Evolutionary conservation across 2,113 vertebrate species (phyloP).

Genomic region (Tylochromis polylepis): DNA sequence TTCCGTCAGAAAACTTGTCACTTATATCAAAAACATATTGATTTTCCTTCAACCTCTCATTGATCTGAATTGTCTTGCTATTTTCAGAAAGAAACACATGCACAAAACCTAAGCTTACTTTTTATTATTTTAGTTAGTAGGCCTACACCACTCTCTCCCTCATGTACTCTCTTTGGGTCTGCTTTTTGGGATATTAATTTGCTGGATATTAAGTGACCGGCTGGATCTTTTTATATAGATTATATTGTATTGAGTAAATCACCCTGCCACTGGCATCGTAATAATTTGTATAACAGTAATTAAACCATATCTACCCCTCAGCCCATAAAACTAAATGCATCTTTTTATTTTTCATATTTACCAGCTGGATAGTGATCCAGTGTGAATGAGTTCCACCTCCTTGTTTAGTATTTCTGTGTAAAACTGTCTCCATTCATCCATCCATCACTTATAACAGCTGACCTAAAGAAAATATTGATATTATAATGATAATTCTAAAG

Average conservation of each 20-base stretch:
- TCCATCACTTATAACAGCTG: not conserved
- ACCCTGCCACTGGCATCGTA: not conserved
- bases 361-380: not conserved
- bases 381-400: not conserved
- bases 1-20: not conserved
- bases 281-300: not conserved
- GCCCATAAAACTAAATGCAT: not conserved
- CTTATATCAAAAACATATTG: not conserved
- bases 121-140: not conserved
- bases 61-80: not conserved
- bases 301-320: not conserved
- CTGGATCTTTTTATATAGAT: not conserved
- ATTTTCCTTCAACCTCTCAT: not conserved
- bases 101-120: not conserved
- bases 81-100: not conserved
- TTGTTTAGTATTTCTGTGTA: no score
- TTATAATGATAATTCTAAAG: not conserved
- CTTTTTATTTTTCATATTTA: not conserved
- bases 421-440: not conserved
- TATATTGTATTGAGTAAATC: not conserved
- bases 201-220: not conserved
- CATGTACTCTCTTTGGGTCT: not conserved
- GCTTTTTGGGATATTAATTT: not conserved
- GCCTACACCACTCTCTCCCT: not conserved
- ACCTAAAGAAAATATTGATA: not conserved